Evolutionary conservation across 2,797 vertebrate genomes (phyloP), one percentile per base, ranked within the genome.

Genomic region (Parotocinclus haroldoi): DNA sequence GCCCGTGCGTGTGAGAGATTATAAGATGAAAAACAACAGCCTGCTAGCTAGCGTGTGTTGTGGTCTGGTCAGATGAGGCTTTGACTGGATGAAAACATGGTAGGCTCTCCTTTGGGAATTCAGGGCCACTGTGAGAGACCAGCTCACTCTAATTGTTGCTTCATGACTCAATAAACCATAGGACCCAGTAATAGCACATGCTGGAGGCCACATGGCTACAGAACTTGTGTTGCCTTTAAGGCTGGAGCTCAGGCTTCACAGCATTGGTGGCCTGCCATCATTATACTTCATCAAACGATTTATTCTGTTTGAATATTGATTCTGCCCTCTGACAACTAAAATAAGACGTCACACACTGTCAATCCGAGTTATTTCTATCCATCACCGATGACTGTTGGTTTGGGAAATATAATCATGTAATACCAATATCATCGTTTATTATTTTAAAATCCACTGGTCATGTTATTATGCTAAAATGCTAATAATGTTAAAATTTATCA

Each of bases 161-260:
- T 68, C 69, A 68, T 78, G 76, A 78, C 72, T 78, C 76, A 78
- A 78, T 75, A 74, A 72, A 63, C 73, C 72, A 73, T 68, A 78
- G 75, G 69, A 72, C 44, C 58, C 10, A 27, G 63, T 69, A 72
- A 75, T 17, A 67, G 66, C 49, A 53, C 58, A 54, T 10, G 18
- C 50, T 50, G 11, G 49, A 58, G 49, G 17, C 61, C 62, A 27
- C 12, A 44, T 19, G 27, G 17, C 38, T 16, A 18, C 51, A 54
- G 56, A 48, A 40, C 69, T 38, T 46, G 68, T 53, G 61, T 71
- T 49, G 42, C 56, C 61, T 59, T 40, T 9, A 8, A 14, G 14
- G 14, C 13, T 16, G n/a, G n/a, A 14, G 14, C 14, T 48, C 12
- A 12, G 14, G 48, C 48, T 50, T 16, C 48, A 16, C 48, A 52